Conservation (phyloP, 2,113 vertebrate species). For the Cnemophilus loriae region DNA sequence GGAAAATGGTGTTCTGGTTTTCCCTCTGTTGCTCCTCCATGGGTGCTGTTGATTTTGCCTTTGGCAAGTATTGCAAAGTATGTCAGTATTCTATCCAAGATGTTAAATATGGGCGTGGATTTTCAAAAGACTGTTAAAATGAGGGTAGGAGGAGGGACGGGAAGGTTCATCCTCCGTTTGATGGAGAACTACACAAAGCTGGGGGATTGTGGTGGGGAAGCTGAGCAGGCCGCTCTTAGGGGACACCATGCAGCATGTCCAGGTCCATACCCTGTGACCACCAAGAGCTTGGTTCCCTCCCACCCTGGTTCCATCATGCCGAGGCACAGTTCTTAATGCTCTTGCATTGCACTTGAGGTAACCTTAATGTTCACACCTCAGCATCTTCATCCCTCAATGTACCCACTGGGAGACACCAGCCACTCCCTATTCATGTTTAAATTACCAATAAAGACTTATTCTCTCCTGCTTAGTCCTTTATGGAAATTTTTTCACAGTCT, state of each 20-base stretch:
- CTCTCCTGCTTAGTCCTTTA: neutral
- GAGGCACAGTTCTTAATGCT: neutral
- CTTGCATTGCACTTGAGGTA: accelerated
- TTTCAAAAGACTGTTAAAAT: neutral
- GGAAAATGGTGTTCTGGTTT: neutral
- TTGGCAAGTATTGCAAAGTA: neutral
- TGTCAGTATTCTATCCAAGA: neutral
- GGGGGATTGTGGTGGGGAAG: neutral
- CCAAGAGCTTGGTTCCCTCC: neutral
- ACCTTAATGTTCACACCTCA: neutral
- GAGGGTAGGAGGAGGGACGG: neutral
- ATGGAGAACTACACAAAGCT: neutral
- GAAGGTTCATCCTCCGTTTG: neutral
- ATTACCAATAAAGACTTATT: neutral
- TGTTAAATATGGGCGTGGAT: neutral
- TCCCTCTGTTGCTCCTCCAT: neutral
- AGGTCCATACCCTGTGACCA: neutral
- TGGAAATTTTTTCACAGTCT: neutral
- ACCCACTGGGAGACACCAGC: accelerated
- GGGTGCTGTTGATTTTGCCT: neutral
- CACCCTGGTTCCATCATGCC: neutral
- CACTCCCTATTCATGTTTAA: neutral
- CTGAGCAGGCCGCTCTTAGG: neutral
- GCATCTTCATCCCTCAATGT: neutral
- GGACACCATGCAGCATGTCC: neutral